Percentiles rank a stretch among this genome's conserved stretches.
These are phyloP conservation scores for Heliconius erato DNA, from an alignment of 2,888 invertebrate species.

Conservation along the genomic window DNA sequence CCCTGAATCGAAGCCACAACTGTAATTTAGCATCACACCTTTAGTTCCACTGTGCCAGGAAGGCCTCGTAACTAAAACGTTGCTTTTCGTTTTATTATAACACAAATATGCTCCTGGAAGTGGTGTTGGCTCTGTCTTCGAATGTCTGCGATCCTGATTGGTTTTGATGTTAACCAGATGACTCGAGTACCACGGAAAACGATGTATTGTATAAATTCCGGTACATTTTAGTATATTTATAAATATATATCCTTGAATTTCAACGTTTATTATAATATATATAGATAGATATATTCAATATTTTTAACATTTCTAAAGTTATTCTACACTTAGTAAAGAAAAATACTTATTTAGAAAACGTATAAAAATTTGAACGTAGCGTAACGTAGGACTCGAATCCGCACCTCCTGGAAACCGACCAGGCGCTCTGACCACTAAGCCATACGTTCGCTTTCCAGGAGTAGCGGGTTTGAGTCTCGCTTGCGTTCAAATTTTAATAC, in stretches of 20 bases:
- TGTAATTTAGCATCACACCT: too few species aligned
- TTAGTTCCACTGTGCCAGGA: not conserved
- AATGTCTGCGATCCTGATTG: conserved; percentile 33
- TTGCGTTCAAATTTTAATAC: too few species aligned
- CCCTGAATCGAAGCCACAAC: not conserved
- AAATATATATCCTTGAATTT: conserved; percentile 9
- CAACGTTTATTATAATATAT: not conserved
- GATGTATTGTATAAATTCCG: conserved; percentile 30
- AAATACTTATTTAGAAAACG: too few species aligned
- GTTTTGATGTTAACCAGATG: conserved; percentile 38
- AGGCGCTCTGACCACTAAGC: too few species aligned
- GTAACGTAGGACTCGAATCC: too few species aligned
- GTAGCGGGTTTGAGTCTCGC: too few species aligned
- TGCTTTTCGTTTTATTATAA: not conserved
- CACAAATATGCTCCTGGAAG: conserved; percentile 20
- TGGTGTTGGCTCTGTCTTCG: conserved; percentile 34
- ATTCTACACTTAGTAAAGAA: too few species aligned
- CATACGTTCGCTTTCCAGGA: too few species aligned
- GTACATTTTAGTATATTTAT: conserved; percentile 23
- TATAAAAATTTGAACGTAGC: too few species aligned
- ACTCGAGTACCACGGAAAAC: conserved; percentile 32
- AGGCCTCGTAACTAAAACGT: not conserved
- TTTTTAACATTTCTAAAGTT: too few species aligned
- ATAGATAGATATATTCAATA: not conserved
- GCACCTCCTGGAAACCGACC: too few species aligned